Evolutionary conservation across 2,113 vertebrate species (phyloP), one percentile per base, ranked within the genome.

Genomic region (Rousettus leschenaultii): DNA sequence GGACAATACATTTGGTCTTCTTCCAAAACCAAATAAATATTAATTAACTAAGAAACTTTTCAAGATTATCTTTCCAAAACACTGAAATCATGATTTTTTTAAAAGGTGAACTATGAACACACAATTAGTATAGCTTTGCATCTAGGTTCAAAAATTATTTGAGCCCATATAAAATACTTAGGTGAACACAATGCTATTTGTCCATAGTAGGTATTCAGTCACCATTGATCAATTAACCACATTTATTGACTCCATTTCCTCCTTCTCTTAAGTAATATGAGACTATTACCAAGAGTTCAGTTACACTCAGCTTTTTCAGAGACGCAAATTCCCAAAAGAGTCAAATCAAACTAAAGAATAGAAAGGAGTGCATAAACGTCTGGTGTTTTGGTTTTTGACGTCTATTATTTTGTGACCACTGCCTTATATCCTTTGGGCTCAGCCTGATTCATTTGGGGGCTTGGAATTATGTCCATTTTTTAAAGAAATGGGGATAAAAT

Each of bases 361-460:
- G 38, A 77, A 87, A 86, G 35, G 68, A 65, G 7, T 48, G 15
- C 13, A 55, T 33, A 57, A 57, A 86, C 35, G 30, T 55, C 35
- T 59, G 22, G 22, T 45, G 43, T 88, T 91, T 59, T 18, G 30
- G 43, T 24, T 40, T 74, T 95, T 92, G 24, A 61, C 40, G 7
- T 92, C 30, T 65, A 26, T 53, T 83, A 59, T 73, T 85, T 94
- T 74, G 65, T 82, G 79, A 77, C 53, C 24, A 59, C 19, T 86
- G 16, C 89, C 61, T 92, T 35, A 51, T 86, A 91, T 96, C 57
- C 91, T 96, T 75, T 75, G 61, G 48, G 9, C 14, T 82, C 45
- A 38, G 9, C 55, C 59, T 79, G 75, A 94, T 95, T 85, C 94
- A 57, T 53, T 82, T 45, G 19, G 71, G 40, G 35, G 8, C 8